Evolutionary conservation across 2,888 invertebrate genomes (phyloP), one percentile per base, ranked within the genome.

Genomic region (Hydroisotoma schaefferi): DNA sequence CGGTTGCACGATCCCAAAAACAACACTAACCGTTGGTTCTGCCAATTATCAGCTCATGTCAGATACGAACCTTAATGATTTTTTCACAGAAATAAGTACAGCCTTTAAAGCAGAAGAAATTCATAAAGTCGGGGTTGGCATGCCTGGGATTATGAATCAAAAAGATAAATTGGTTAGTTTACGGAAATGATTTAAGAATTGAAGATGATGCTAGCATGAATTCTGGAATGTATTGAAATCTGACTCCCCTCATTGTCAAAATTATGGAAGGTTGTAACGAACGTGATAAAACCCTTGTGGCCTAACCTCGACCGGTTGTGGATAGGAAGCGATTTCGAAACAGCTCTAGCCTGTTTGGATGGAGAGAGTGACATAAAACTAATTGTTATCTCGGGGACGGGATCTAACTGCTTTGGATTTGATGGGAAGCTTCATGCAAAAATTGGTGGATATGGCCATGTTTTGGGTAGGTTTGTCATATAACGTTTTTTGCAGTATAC

Each of bases 341-440:
- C 65, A 6, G 70, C 71, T 12, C 55, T 72, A 38, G 64, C 62
- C 2, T 69, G 66, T 33, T 55, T 72, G 18, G 55, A 65, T 2
- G 52, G 57, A 8, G 60, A 55, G 48, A 57, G 55, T 18, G 61
- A 61, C 18, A 25, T 55, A 8, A 59, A 57, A 26, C 18, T 59
- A 15, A 61, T 72, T n/a, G 55, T 72, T 2, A 65, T 72, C 29
- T 62, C 61, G n/a, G 71, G 71, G 33, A 70, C 71, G 2, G 71
- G 71, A 6, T 72, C 71, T 12, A 67, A 64, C 37, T 64, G 59
- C 26, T 67, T 62, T 26, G 71, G 66, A 28, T 59, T 49, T 38
- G 66, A 59, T 47, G 38, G 55, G 1, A 51, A 59, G 20, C 37
- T 44, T 10, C 51, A 48, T 23, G 51, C 55, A 1, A 70, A 70